A percentile compares a stretch with the other conserved stretches of the same genome.
Evolutionary conservation across 2,888 invertebrate genomes (phyloP).

Genomic region (Drosophila anceps): DNA sequence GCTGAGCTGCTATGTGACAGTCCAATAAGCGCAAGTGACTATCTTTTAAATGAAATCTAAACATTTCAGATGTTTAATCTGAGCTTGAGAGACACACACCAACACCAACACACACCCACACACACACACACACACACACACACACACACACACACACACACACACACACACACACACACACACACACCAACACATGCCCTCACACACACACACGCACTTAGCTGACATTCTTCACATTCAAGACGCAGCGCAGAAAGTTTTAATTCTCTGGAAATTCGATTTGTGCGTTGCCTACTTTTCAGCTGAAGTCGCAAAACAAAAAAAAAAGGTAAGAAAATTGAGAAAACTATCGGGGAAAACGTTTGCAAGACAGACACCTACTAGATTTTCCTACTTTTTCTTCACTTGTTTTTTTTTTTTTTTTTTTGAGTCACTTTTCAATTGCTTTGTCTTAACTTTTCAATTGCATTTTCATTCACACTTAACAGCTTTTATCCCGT

Average conservation of each 20-base stretch:
- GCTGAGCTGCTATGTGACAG: conserved; percentile 22
- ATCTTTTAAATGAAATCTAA: conserved; percentile 50
- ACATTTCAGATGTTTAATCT: conserved; percentile 43
- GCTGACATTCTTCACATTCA: conserved; percentile 3
- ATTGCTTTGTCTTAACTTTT: conserved; percentile 62
- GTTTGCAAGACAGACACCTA: conserved; percentile 2
- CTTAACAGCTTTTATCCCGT: conserved; percentile 41
- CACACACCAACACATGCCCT: background rate
- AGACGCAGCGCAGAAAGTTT: conserved; percentile 31
- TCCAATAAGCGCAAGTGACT: conserved; percentile 17
- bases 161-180: background rate
- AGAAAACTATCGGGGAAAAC: conserved; percentile 23
- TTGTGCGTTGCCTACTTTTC: conserved; percentile 56
- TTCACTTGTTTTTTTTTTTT: background rate
- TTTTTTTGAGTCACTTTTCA: conserved; percentile 26
- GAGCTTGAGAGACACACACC: conserved; percentile 12
- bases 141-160: background rate
- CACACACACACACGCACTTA: background rate
- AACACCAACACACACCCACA: background rate
- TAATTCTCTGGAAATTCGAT: conserved; percentile 52
- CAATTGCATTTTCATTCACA: conserved; percentile 57
- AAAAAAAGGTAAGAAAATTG: background rate
- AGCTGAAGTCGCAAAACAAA: conserved; percentile 19
- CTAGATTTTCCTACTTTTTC: background rate
- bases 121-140: background rate